Evolutionary conservation across 2,888 invertebrate species (phyloP).

Genomic region (Saturnia japonica): DNA sequence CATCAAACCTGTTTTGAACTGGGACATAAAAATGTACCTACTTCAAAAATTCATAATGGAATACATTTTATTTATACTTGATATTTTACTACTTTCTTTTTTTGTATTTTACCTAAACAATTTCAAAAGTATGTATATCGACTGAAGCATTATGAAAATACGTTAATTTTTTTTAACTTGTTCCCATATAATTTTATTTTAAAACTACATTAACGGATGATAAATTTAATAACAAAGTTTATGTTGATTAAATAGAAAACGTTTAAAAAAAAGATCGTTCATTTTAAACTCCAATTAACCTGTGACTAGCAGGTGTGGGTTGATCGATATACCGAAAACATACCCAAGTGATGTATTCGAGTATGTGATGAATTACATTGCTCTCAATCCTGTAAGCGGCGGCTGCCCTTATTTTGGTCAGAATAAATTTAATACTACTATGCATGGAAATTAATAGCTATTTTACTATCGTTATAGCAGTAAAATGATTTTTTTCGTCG

Average conservation of each 20-base stretch:
- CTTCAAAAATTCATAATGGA: not conserved
- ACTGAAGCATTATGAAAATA: not conserved
- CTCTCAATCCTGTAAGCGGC: not conserved
- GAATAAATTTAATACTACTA: not conserved
- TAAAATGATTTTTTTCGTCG: too few species aligned
- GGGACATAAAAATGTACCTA: not conserved
- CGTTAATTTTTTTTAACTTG: too few species aligned
- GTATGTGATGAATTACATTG: not conserved
- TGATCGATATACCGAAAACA: conserved; percentile 20
- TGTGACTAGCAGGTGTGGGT: not conserved
- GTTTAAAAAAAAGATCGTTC: not conserved
- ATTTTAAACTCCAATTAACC: not conserved
- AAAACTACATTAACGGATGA: not conserved
- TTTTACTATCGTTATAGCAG: too few species aligned
- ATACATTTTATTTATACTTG: not conserved
- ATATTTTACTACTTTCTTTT: not conserved
- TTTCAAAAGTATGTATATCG: not conserved
- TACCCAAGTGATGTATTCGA: conserved; percentile 15
- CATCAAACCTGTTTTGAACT: not conserved
- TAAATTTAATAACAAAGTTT: not conserved
- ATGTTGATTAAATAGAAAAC: not conserved
- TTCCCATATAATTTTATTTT: not conserved
- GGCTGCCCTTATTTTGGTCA: not conserved
- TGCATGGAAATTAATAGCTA: too few species aligned
- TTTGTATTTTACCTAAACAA: not conserved